Evolutionary conservation across 2,888 invertebrate genomes (phyloP).

Genomic region (Lasioglossum lativentre): DNA sequence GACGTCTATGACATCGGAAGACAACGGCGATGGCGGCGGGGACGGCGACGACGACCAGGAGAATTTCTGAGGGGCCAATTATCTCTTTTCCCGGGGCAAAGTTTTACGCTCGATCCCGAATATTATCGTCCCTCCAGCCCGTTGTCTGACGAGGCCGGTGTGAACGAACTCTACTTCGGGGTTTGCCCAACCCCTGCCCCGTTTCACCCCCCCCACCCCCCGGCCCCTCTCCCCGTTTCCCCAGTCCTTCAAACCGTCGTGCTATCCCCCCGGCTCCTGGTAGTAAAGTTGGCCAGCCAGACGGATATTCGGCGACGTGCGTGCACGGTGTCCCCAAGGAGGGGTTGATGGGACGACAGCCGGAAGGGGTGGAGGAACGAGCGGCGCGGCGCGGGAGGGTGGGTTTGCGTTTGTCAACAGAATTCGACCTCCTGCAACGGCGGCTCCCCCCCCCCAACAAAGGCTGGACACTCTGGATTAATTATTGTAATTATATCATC

Average conservation of each 20-base stretch:
- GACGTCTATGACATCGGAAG: conserved; percentile 41
- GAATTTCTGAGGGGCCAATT: conserved; percentile 70
- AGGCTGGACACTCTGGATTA: conserved; percentile 66
- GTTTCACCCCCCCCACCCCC: background rate
- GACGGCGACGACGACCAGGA: conserved; percentile 51
- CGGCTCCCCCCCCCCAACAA: conserved; percentile 57
- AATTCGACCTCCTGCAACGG: conserved; percentile 63
- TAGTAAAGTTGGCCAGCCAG: conserved; percentile 77
- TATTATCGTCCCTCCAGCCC: conserved; percentile 73
- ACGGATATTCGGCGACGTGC: conserved; percentile 77
- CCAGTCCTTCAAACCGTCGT: conserved; percentile 44
- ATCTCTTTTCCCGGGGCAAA: conserved; percentile 69
- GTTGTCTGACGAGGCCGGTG: conserved; percentile 74
- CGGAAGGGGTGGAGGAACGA: conserved; percentile 36
- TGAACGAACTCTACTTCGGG: conserved; percentile 78
- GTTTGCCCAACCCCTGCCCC: conserved; percentile 44
- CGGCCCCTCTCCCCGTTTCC: background rate
- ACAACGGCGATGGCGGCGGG: conserved; percentile 26
- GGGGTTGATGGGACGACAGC: conserved; percentile 56
- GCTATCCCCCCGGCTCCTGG: conserved; percentile 63
- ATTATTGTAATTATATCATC: conserved; percentile 71
- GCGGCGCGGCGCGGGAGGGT: conserved; percentile 51
- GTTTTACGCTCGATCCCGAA: conserved; percentile 73
- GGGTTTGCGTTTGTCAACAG: conserved; percentile 71
- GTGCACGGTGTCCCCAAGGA: conserved; percentile 71